These are phyloP conservation scores for Pelochelys cantorii DNA, from an alignment of 2,797 vertebrate genomes.

Conservation along the genomic window DNA sequence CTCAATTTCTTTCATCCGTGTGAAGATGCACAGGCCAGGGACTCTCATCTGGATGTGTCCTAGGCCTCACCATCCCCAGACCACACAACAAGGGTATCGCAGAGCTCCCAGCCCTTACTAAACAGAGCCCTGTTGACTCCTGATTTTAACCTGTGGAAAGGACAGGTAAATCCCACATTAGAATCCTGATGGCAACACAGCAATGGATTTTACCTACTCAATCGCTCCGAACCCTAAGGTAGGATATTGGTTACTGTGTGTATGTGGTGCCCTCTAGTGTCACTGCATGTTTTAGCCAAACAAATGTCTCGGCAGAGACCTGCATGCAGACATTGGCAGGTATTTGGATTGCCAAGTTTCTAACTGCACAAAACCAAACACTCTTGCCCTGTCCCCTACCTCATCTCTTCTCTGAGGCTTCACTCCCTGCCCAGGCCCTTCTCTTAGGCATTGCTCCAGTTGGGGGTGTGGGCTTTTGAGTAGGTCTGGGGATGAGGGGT, in stretches of 20 bases:
- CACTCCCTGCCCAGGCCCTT: no score
- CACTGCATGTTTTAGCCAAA: fast-evolving
- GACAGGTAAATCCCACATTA: neutral
- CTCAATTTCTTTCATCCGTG: neutral
- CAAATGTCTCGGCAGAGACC: fast-evolving
- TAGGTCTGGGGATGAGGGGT: no score
- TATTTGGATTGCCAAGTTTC: no score
- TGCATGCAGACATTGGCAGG: no score
- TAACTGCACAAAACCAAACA: no score
- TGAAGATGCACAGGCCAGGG: neutral
- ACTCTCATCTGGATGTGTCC: neutral
- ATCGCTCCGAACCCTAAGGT: fast-evolving
- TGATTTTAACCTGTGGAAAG: neutral
- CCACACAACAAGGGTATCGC: neutral
- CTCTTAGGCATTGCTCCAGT: no score
- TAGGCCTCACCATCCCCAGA: fast-evolving
- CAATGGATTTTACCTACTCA: neutral
- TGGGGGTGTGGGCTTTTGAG: no score
- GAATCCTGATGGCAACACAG: neutral
- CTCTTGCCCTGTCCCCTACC: no score
- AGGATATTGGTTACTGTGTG: conserved; percentile 16
- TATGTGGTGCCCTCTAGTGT: conserved; percentile 79
- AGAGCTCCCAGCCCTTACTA: neutral
- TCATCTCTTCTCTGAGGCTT: no score
- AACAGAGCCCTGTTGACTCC: fast-evolving